Conservation (phyloP, 2,888 invertebrate genomes). For the Papilio protenor region DNA sequence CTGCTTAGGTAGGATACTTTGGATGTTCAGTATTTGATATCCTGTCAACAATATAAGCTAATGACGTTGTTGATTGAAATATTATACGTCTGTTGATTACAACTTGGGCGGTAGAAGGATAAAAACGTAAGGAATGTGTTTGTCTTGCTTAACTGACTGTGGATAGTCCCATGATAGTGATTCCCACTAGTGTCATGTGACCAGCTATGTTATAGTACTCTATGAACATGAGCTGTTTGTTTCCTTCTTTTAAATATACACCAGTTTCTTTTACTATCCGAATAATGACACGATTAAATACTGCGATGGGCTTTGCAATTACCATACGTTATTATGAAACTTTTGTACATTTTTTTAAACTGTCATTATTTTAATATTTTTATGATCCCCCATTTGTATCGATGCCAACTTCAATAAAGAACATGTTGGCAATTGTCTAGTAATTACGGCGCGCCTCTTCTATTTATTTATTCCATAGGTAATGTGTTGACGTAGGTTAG, state of each 20-base stretch:
- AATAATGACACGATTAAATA: background rate
- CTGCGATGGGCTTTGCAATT: too few relatives aligned
- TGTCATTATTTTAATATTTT: background rate
- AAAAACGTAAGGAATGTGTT: slow-evolving; percentile 12
- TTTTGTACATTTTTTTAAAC: too few relatives aligned
- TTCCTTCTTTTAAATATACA: too few relatives aligned
- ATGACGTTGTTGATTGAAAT: slow-evolving; percentile 2
- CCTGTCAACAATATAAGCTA: background rate
- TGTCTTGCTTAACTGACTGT: background rate
- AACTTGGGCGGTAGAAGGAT: background rate
- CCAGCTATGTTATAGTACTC: background rate
- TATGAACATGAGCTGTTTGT: background rate
- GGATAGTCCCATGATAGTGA: background rate
- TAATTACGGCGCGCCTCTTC: background rate
- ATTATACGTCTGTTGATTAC: background rate
- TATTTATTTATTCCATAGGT: slow-evolving; percentile 23
- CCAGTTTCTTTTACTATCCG: background rate
- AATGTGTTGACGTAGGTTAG: slow-evolving; percentile 33
- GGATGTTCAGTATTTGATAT: slow-evolving; percentile 4
- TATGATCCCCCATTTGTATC: background rate
- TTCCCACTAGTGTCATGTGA: slow-evolving; percentile 10
- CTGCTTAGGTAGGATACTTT: background rate
- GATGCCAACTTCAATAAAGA: background rate
- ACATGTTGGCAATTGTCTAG: slow-evolving; percentile 7
- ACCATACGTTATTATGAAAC: too few relatives aligned